Evolutionary conservation across 1,140 invertebrate species (phyloP).

Genomic region (Eriocheir sinensis): DNA sequence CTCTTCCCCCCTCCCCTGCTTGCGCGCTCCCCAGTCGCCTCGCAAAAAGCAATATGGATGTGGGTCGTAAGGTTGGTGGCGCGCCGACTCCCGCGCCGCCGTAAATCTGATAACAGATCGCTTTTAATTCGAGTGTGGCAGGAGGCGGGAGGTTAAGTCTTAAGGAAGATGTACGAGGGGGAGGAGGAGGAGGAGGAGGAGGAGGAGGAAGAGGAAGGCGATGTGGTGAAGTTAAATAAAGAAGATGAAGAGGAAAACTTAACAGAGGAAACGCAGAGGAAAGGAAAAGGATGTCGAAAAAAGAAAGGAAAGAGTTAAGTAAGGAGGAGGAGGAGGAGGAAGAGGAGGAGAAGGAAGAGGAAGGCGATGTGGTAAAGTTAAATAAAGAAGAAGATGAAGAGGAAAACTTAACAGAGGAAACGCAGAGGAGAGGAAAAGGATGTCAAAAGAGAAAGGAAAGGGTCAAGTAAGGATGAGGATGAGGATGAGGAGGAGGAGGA

Average conservation of each 20-base stretch:
- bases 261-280: too few species aligned
- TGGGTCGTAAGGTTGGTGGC: not conserved
- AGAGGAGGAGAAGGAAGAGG: conserved; percentile 27
- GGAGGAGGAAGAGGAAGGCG: not conserved
- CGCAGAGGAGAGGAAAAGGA: too few species aligned
- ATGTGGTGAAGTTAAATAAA: not conserved
- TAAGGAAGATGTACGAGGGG: conserved; percentile 10
- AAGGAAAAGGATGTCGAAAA: too few species aligned
- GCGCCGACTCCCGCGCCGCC: not conserved
- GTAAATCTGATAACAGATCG: conserved; percentile 34
- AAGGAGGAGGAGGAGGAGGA: not conserved
- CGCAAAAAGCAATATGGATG: not conserved
- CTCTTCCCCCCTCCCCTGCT: not conserved
- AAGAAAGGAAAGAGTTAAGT: not conserved
- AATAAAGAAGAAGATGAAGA: not conserved
- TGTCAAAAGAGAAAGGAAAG: too few species aligned
- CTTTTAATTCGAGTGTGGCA: not conserved
- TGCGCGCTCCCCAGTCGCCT: not conserved
- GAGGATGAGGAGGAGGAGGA: too few species aligned
- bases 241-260: not conserved
- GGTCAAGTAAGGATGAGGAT: too few species aligned
- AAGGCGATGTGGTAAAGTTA: not conserved
- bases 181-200: conserved; percentile 1
- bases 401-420: too few species aligned
- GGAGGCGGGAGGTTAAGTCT: conserved; percentile 40